A percentile compares a stretch with the other conserved stretches of the same genome.
These are phyloP conservation scores for Myotis myotis DNA, from an alignment of 2,797 vertebrate species.

Conservation along the genomic window DNA sequence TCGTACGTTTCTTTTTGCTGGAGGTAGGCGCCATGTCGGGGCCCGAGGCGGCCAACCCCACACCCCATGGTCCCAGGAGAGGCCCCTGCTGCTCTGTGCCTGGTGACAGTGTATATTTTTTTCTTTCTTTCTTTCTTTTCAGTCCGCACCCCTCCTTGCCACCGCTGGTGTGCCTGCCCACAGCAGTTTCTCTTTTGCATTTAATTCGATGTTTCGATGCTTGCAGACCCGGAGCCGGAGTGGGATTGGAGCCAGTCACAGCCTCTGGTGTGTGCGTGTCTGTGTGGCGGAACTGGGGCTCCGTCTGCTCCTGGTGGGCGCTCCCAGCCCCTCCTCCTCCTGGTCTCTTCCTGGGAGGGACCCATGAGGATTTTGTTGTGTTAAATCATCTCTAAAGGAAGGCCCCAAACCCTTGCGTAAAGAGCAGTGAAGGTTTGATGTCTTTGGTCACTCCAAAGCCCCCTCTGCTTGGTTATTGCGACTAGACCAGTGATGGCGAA, in stretches of 20 bases:
- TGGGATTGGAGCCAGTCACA: not conserved
- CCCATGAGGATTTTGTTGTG: not conserved
- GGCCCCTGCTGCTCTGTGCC: not conserved
- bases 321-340: not conserved
- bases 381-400: not conserved
- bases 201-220: not conserved
- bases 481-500: not conserved
- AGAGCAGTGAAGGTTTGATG: not conserved
- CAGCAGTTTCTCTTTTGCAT: not conserved
- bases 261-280: not conserved
- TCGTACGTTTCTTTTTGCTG: not conserved
- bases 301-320: not conserved
- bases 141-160: not conserved
- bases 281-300: accelerated
- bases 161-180: not conserved
- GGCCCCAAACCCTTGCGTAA: not conserved
- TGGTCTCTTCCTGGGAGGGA: too few species aligned
- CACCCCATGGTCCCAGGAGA: accelerated
- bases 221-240: not conserved
- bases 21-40: not conserved
- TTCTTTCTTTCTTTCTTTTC: not conserved
- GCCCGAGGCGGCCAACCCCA: not conserved
- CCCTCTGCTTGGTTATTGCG: not conserved
- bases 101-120: not conserved
- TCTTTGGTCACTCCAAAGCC: not conserved